Evolutionary conservation across 2,888 invertebrate genomes (phyloP).

Genomic region (Pseudoips prasinana): DNA sequence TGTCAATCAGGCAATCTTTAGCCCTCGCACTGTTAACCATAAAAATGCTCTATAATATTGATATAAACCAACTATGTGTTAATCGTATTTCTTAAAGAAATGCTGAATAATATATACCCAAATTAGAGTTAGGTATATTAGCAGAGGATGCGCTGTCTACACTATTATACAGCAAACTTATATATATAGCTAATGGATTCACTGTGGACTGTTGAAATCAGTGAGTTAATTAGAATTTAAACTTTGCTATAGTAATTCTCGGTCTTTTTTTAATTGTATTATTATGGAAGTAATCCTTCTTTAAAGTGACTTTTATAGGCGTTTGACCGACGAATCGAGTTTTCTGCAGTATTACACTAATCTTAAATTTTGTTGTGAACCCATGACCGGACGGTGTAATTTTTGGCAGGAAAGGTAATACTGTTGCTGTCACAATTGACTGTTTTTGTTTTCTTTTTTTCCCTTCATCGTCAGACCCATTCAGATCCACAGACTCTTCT

Average conservation of each 20-base stretch:
- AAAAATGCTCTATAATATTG: too few species aligned
- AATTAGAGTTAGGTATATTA: too few species aligned
- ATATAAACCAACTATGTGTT: too few species aligned
- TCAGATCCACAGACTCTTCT: conserved; percentile 69
- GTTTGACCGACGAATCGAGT: conserved; percentile 63
- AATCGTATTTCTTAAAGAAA: too few species aligned
- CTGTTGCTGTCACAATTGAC: too few species aligned
- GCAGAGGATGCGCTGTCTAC: too few species aligned
- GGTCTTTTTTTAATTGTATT: conserved; percentile 60
- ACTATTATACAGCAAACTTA: too few species aligned
- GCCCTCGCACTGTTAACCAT: too few species aligned
- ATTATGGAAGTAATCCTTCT: conserved; percentile 51
- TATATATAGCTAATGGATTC: too few species aligned
- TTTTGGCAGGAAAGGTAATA: conserved; percentile 65
- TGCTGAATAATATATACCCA: too few species aligned
- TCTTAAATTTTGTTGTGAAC: conserved; percentile 67
- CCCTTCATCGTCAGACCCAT: conserved; percentile 40
- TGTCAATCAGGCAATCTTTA: too few species aligned
- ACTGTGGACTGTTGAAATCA: too few species aligned
- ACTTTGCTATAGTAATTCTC: conserved; percentile 56
- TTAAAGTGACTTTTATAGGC: conserved; percentile 62
- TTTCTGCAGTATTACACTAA: conserved; percentile 57
- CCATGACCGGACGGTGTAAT: conserved; percentile 61
- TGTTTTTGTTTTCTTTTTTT: conserved; percentile 45
- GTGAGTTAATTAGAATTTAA: conserved; percentile 51